Evolutionary conservation across 1,140 invertebrate species (phyloP).

Genomic region (Pseudachorutes palmiensis): DNA sequence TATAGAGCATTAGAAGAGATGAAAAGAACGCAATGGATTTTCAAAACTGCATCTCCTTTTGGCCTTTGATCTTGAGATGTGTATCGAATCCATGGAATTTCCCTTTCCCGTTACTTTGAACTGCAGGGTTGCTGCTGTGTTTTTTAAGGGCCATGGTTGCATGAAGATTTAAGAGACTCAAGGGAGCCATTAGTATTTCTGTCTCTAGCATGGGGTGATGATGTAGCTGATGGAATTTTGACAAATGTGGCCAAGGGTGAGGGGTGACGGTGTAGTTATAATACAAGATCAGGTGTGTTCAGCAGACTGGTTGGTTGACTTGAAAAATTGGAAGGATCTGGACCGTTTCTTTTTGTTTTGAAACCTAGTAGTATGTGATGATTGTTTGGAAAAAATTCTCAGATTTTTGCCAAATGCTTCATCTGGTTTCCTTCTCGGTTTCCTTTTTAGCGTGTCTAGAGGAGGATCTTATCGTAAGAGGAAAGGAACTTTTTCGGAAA

Average conservation of each 20-base stretch:
- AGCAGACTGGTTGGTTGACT: not conserved
- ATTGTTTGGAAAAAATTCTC: not conserved
- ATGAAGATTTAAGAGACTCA: too few species aligned
- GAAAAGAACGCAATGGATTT: too few species aligned
- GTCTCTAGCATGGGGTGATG: not conserved
- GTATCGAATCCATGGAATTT: not conserved
- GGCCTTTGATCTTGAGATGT: not conserved
- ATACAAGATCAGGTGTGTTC: not conserved
- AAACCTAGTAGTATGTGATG: too few species aligned
- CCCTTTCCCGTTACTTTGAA: too few species aligned
- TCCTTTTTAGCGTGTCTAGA: not conserved
- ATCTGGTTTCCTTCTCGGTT: not conserved
- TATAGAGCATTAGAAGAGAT: too few species aligned
- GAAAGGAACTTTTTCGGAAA: not conserved
- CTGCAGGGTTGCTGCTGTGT: not conserved
- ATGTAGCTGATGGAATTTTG: not conserved
- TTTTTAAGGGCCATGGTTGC: too few species aligned
- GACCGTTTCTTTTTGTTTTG: not conserved
- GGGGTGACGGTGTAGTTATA: not conserved
- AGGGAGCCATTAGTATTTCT: not conserved
- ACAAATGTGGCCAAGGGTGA: not conserved
- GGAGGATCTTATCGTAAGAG: not conserved
- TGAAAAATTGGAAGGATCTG: not conserved
- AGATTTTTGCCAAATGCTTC: not conserved
- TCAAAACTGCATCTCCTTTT: not conserved